Evolutionary conservation across 2,113 vertebrate species (phyloP), one percentile per base, ranked within the genome.

Genomic region (Poeciliopsis occidentalis): DNA sequence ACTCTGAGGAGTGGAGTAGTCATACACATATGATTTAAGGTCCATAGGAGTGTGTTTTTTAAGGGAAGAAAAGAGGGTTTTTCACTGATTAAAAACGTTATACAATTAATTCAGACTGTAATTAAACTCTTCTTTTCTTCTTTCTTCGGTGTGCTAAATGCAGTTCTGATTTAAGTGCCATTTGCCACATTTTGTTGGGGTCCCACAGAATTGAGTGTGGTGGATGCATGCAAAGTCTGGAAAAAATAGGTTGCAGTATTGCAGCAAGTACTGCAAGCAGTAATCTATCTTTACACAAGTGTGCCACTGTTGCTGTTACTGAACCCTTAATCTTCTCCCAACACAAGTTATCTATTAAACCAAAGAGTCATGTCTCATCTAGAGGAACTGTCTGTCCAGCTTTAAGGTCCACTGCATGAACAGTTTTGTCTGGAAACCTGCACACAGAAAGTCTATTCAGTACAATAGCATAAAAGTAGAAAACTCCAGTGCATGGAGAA

Each of bases 291-390:
- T 87, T 76, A 79, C 70, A 61, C 11, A 39, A 69, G 60, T 72
- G 67, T 47, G 69, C 81, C 72, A 81, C 54, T 80, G 75, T 64
- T 60, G 76, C 67, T 68, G 82, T 73, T 81, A 83, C 75, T 70
- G 34, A 13, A 57, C 86, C 79, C 61, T 79, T 85, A 37, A 83
- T 83, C 65, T 75, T 82, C 71, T 31, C 51, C 75, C 75, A 81
- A 73, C 57, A 71, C 60, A 60, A 61, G 66, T 76, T 80, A 71
- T 37, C 75, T 60, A 67, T 79, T 69, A 68, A 78, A 44, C 15
- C 26, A 26, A 62, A 73, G 75, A 73, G 64, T 57, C 44, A 67
- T 29, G 34, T 75, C 47, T 60, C 72, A 69, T 57, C 13, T 51
- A 60, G 41, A 67, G 70, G 29, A 41, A 41, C 39, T 60, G 47